Evolutionary conservation across 2,797 vertebrate species (phyloP), one percentile per base, ranked within the genome.

Genomic region (Melanotaenia maccullochi): DNA sequence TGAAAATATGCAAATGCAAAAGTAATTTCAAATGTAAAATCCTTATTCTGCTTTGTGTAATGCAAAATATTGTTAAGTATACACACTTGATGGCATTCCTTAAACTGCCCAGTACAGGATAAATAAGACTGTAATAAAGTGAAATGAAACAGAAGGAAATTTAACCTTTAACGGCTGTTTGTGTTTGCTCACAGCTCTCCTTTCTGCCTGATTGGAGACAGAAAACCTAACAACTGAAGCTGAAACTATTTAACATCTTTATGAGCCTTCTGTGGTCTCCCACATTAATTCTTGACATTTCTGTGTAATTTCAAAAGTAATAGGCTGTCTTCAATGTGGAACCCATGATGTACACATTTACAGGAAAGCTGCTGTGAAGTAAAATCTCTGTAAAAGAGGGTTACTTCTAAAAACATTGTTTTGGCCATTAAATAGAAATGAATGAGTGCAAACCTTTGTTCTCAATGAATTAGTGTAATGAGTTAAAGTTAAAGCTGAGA

Each of bases 61-160:
- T 33, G 18, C 32, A 18, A 7, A 44, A 24, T 63, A 44, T 4
- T 22, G 47, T 65, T 79, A 58, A 65, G 36, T 73, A 60, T 78
- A 54, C 28, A 65, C 69, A 57, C 58, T 77, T 60, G 69, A 66
- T 58, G 11, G 11, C 2, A 32, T 62, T 44, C 5, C 18, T n/a
- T 57, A 30, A 68, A 51, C 28, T 54, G 49, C 44, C 33, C 28
- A 3, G 9, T 30, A 40, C 25, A 22, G 49, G 12, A 66, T 65
- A 35, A 62, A 62, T 66, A 52, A 49, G 3, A 30, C 5, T 30
- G 33, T 20, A 44, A 64, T 79, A 51, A 73, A 74, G 24, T 60
- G 30, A 79, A 83, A 69, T 81, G 12, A 66, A 60, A 13, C 32
- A 6, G 16, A 75, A 68, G 58, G 72, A 57, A 60, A 58, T 56